phyloP scores from a whole-genome alignment of 2,797 vertebrate genomes.

The Neoniphon sammara region DNA sequence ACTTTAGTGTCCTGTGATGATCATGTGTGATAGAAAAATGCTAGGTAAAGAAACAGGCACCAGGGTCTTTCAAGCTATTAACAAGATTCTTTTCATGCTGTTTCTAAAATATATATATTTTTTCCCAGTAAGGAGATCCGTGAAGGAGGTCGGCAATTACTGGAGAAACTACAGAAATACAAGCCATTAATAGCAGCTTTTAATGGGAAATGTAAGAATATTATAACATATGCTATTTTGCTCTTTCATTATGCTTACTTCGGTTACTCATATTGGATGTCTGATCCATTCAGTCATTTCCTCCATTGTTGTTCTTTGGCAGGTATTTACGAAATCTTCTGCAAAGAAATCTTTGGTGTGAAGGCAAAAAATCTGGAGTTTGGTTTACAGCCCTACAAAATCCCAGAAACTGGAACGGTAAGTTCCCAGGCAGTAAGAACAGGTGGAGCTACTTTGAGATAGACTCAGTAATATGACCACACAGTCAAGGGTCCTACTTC shows the following conservation, averaged over 20 bases:
- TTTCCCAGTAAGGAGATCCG: constrained; percentile 95
- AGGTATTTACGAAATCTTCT: constrained; percentile 99
- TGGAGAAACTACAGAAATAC: constrained; percentile 96
- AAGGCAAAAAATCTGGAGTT: constrained; percentile 97
- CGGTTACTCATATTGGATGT: background rate
- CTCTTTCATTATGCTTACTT: background rate
- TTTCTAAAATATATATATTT: constrained; percentile 6
- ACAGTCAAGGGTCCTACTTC: background rate
- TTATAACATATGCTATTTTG: background rate
- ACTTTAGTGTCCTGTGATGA: background rate
- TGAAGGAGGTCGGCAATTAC: constrained; percentile 95
- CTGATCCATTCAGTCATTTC: background rate
- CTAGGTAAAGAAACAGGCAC: background rate
- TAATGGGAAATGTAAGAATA: constrained; percentile 89
- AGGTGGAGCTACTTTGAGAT: background rate
- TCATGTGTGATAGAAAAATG: background rate
- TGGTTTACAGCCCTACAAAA: constrained; percentile 95
- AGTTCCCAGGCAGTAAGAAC: constrained; percentile 18
- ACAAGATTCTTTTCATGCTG: background rate
- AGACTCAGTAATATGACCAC: background rate
- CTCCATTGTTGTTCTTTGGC: constrained; percentile 10
- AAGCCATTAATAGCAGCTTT: constrained; percentile 95
- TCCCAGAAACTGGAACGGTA: constrained; percentile 96
- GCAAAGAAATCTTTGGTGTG: constrained; percentile 97
- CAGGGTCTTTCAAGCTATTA: no score